phyloP scores from a whole-genome alignment of 1,140 invertebrate genomes.

The Ruditapes philippinarum region DNA sequence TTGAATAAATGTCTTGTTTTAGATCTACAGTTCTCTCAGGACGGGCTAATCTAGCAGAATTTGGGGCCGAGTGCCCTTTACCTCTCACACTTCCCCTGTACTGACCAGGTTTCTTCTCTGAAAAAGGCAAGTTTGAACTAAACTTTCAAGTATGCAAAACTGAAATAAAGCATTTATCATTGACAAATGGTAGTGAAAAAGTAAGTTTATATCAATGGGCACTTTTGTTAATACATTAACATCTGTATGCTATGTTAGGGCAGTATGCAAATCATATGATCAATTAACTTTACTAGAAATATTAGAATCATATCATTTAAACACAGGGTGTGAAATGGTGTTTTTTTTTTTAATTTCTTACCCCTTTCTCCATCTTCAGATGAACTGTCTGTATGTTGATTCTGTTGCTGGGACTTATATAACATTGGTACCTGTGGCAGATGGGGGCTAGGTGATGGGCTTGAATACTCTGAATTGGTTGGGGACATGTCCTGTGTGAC shows the following conservation, averaged over 20 bases:
- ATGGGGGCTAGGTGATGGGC: conserved; percentile 49
- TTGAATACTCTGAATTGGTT: conserved; percentile 60
- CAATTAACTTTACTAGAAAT: no score
- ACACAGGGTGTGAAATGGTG: no score
- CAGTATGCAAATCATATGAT: no score
- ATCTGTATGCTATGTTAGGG: no score
- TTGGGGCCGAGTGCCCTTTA: conserved; percentile 36
- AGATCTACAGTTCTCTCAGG: background rate
- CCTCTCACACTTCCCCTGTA: conserved; percentile 5
- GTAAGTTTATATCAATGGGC: no score
- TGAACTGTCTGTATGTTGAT: conserved; percentile 16
- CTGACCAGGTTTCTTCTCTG: conserved; percentile 32
- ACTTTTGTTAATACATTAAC: no score
- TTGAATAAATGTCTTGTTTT: conserved; percentile 34
- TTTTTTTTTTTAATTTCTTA: background rate
- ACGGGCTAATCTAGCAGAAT: background rate
- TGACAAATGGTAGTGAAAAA: no score
- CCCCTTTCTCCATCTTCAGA: conserved; percentile 49
- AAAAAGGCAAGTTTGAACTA: background rate
- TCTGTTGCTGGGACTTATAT: background rate
- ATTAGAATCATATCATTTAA: no score
- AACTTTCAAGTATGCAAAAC: no score
- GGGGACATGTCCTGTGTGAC: conserved; percentile 12
- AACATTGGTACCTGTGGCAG: background rate
- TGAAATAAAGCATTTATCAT: no score